Conservation (phyloP, 2,797 vertebrate species). For the Phoebastria nigripes region DNA sequence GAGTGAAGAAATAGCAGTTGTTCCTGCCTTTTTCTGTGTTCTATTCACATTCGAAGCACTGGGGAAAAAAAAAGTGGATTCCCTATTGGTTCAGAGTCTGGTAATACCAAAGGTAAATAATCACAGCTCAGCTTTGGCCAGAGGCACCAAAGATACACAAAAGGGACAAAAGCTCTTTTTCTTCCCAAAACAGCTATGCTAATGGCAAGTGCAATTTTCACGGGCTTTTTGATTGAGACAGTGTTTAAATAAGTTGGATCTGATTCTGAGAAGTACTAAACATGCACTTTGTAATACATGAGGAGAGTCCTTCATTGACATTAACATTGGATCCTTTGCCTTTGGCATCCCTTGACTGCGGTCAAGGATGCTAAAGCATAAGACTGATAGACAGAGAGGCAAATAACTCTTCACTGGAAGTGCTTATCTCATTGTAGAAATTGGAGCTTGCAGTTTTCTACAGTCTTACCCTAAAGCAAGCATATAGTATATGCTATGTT, state of each 20-base stretch:
- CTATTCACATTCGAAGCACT: not conserved
- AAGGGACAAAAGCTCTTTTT: not conserved
- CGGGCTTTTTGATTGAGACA: not conserved
- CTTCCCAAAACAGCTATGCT: not conserved
- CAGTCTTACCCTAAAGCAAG: not conserved
- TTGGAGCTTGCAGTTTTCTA: not conserved
- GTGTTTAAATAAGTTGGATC: not conserved
- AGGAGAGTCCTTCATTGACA: not conserved
- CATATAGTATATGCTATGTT: not conserved
- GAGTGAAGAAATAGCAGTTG: slow-evolving; percentile 27
- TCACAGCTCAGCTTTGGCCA: not conserved
- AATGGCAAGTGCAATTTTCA: not conserved
- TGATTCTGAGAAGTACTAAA: not conserved
- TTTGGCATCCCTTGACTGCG: not conserved
- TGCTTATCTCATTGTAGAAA: not conserved
- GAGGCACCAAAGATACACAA: not conserved
- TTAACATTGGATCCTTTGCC: not conserved
- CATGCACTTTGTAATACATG: not conserved
- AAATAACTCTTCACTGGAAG: not conserved
- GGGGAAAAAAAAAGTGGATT: not conserved
- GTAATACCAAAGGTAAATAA: not conserved
- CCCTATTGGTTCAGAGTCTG: not conserved
- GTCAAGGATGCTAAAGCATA: not conserved
- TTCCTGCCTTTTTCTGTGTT: slow-evolving; percentile 4
- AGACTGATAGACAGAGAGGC: not conserved